Evolutionary conservation across 2,888 invertebrate species (phyloP), one percentile per base, ranked within the genome.

Genomic region (Drosophila phalerata): DNA sequence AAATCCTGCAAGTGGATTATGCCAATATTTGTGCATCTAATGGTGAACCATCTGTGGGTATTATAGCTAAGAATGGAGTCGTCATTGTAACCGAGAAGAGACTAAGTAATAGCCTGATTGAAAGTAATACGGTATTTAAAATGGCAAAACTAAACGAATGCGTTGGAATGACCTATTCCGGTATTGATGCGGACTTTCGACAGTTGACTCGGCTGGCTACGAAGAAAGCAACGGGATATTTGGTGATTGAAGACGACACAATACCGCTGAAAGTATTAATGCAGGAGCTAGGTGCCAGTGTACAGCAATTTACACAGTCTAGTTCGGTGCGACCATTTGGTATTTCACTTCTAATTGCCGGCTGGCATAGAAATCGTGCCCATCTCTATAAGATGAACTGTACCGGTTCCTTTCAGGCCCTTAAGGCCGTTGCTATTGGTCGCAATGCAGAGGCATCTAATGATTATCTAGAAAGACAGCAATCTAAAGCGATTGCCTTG

Each of bases 291-390:
- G 2, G 53, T 3, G 10, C 4, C 17, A 22, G 2, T 17, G 10
- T 69, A 34, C 69, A 60, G 38, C 40, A 38, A 30, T 25, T 5
- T 5, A 42, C 52, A 9, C 67, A 69, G 5, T 1, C 42, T 8
- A 0, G 1, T 0, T 37, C 40, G 0, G 40, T 37, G 5, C 69
- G 69, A 13, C 67, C 67, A 0, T 69, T 19, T 3, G 69, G 69
- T 0, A 0, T 69, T 1, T 0, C 9, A 0, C 2, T 69, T 0
- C 22, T 69, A 5, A 5, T 67, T 1, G 60, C 8, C 48, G 48
- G 48, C 11, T 69, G 38, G 22, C 17, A 30, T 0, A 2, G 19
- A 13, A 4, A 34, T 22, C 19, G 49, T 22, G 32, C 9, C 9
- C 13, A 49, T 49, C 34, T 49, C 3, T 49, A 49, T 49, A n/a